Conservation (phyloP, 2,113 vertebrate genomes). For the Dicaeum eximium region DNA sequence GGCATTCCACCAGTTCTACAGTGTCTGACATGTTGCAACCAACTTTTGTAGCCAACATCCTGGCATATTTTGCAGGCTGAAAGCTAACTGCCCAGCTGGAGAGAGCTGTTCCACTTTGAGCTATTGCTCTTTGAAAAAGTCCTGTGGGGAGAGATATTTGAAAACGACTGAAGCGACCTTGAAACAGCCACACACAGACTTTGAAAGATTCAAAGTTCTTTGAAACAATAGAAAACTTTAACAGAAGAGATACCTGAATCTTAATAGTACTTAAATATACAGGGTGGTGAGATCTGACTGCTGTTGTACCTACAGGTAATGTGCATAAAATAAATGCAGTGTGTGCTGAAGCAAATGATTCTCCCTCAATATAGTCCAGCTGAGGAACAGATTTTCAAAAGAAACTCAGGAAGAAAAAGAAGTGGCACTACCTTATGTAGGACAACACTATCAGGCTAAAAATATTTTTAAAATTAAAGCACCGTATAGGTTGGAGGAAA, state of each 20-base stretch:
- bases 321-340: background rate
- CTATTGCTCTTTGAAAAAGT: conserved; percentile 97
- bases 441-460: conserved; percentile 1
- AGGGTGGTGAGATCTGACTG: background rate
- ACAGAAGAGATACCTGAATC: background rate
- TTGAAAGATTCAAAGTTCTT: conserved; percentile 30
- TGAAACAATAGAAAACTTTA: conserved; percentile 30
- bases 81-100: conserved; percentile 99
- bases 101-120: conserved; percentile 95
- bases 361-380: background rate
- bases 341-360: conserved; percentile 6
- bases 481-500: background rate
- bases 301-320: background rate
- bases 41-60: conserved; percentile 94
- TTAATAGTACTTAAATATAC: background rate
- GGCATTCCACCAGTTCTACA: conserved; percentile 90
- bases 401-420: background rate
- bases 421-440: background rate
- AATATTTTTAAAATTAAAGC: background rate
- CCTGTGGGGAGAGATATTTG: conserved; percentile 75
- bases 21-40: conserved; percentile 96
- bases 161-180: conserved; percentile 59
- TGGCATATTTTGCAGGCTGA: conserved; percentile 94
- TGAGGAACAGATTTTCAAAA: background rate
- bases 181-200: conserved; percentile 6